A percentile compares a stretch with the other conserved stretches of the same genome.
phyloP scores from a whole-genome alignment of 1,140 invertebrate genomes.

The Halictus rubicundus region DNA sequence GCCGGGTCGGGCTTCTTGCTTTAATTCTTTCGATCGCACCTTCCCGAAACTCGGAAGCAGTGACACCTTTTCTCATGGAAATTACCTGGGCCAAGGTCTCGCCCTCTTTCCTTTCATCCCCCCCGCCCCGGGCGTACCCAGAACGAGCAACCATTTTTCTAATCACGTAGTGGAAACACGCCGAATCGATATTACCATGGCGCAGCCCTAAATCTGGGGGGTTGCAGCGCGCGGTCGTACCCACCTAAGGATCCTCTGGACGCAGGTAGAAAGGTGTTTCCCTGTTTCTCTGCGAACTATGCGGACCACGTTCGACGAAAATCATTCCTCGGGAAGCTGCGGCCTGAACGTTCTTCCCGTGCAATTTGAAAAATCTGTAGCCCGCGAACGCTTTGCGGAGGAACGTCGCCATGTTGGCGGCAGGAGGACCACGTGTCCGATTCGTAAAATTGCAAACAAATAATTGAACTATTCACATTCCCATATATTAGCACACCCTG shows the following conservation, averaged over 20 bases:
- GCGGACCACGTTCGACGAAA: background rate
- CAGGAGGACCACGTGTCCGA: no score
- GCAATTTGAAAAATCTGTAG: no score
- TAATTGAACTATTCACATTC: no score
- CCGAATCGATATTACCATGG: constrained; percentile 4
- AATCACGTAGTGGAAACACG: constrained; percentile 20
- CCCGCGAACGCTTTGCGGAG: no score
- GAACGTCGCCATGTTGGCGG: no score
- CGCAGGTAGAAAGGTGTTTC: constrained; percentile 17
- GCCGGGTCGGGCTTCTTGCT: constrained; percentile 19
- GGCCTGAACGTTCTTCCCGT: background rate
- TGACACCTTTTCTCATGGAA: constrained; percentile 60
- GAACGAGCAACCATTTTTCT: constrained; percentile 9
- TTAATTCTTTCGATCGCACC: constrained; percentile 27
- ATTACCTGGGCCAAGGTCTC: constrained; percentile 42
- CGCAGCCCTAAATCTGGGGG: constrained; percentile 5
- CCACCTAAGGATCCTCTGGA: background rate
- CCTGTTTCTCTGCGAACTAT: background rate
- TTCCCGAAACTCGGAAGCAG: constrained; percentile 26
- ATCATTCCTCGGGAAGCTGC: background rate
- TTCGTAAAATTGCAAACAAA: no score
- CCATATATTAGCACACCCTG: no score
- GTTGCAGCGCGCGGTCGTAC: no score
- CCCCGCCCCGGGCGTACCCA: background rate
- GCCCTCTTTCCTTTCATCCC: background rate